Conservation (phyloP, 2,888 invertebrate species). For the Tupiocoris notatus region DNA sequence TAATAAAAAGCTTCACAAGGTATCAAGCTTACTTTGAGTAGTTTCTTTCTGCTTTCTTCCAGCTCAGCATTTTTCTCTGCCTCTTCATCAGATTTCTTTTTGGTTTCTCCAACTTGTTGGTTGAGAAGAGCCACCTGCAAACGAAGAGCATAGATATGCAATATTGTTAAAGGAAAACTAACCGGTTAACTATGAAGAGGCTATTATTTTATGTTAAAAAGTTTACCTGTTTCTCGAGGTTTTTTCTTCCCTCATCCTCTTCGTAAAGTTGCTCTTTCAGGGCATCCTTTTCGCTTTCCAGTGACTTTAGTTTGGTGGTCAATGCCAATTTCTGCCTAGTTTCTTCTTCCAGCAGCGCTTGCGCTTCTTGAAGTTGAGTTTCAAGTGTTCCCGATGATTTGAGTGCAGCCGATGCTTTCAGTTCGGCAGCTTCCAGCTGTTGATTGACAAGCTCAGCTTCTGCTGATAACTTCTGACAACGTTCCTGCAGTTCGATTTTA, state of each 20-base stretch:
- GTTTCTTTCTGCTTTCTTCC: constrained; percentile 91
- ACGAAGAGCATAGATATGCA: too few species aligned
- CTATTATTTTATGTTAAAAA: not conserved
- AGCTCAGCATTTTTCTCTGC: constrained; percentile 72
- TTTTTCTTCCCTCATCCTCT: constrained; percentile 86
- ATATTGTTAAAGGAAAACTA: too few species aligned
- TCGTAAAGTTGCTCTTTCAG: constrained; percentile 92
- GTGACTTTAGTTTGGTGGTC: constrained; percentile 80
- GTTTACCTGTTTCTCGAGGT: constrained; percentile 73
- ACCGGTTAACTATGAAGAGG: too few species aligned
- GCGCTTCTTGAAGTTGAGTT: constrained; percentile 80
- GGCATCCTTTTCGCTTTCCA: constrained; percentile 86
- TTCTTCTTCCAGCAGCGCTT: constrained; percentile 84
- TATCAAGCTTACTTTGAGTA: constrained; percentile 59
- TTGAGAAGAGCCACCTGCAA: constrained; percentile 62
- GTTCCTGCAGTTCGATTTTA: constrained; percentile 76
- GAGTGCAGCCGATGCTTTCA: constrained; percentile 81
- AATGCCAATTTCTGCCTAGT: constrained; percentile 89
- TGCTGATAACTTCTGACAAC: constrained; percentile 75
- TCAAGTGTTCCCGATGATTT: constrained; percentile 83
- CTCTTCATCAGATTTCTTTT: constrained; percentile 94
- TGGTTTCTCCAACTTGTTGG: constrained; percentile 73
- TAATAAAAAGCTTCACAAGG: not conserved
- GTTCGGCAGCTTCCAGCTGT: constrained; percentile 82
- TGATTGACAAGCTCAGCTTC: constrained; percentile 79